Conservation (phyloP, 2,113 vertebrate species). For the Protomyctophum bolini region DNA sequence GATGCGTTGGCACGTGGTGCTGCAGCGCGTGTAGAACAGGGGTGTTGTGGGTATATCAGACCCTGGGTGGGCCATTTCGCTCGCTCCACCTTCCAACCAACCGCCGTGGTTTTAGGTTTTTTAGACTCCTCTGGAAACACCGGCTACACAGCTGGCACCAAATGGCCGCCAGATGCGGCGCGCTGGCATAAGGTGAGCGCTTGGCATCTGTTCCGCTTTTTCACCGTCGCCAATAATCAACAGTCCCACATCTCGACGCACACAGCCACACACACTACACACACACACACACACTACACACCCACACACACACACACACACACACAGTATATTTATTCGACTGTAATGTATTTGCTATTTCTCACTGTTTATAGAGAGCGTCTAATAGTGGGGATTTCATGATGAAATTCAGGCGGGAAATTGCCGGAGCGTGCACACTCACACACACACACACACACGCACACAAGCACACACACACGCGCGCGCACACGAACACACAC, state of each 20-base stretch:
- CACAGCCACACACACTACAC: not conserved
- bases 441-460: too few species aligned
- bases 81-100: slow-evolving; percentile 68
- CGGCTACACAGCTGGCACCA: slow-evolving; percentile 68
- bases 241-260: not conserved
- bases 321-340: not conserved
- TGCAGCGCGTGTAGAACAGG: slow-evolving; percentile 55
- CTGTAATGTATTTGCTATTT: not conserved
- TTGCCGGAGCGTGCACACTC: too few species aligned
- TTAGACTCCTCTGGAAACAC: slow-evolving; percentile 56
- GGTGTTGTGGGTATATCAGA: slow-evolving; percentile 60
- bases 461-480: not conserved
- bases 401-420: too few species aligned
- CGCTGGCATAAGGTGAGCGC: slow-evolving; percentile 45
- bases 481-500: not conserved
- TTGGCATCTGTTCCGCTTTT: not conserved
- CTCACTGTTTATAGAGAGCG: not conserved
- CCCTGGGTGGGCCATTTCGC: slow-evolving; percentile 72
- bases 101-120: slow-evolving; percentile 62
- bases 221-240: slow-evolving; percentile 1
- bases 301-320: not conserved
- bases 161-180: slow-evolving; percentile 66
- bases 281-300: not conserved
- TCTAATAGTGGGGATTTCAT: too few species aligned
- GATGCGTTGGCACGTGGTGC: slow-evolving; percentile 40